Evolutionary conservation across 2,113 vertebrate genomes (phyloP).

Genomic region (Phrynocephalus versicolor): DNA sequence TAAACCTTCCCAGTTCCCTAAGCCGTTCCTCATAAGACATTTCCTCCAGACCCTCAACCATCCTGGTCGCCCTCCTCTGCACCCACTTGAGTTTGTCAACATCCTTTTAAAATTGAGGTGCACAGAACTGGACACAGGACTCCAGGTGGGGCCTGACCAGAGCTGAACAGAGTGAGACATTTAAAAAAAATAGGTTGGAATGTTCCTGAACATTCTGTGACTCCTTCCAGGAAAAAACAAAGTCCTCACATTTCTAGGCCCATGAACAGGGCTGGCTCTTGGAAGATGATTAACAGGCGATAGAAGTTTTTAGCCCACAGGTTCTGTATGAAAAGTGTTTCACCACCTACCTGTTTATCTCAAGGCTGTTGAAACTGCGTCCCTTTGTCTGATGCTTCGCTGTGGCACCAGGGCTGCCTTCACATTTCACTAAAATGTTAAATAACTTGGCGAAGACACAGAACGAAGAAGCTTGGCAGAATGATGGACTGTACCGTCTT

Average conservation of each 20-base stretch:
- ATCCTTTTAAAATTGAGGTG: too few species aligned
- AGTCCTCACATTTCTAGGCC: not conserved
- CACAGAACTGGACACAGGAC: too few species aligned
- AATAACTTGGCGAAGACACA: not conserved
- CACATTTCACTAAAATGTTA: not conserved
- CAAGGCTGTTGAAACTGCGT: not conserved
- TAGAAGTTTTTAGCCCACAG: not conserved
- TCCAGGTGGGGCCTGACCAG: too few species aligned
- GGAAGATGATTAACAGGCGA: not conserved
- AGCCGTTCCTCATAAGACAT: too few species aligned
- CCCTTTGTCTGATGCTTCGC: not conserved
- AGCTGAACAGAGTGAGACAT: too few species aligned
- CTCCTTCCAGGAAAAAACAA: not conserved
- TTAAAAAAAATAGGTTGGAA: not conserved
- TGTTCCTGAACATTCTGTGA: not conserved
- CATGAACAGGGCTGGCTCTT: not conserved
- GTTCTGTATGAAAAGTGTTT: not conserved
- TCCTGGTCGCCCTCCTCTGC: too few species aligned
- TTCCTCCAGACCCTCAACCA: too few species aligned
- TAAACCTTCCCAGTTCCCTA: too few species aligned
- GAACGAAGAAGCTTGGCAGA: not conserved
- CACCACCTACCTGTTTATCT: slow-evolving; percentile 7
- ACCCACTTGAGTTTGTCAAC: too few species aligned
- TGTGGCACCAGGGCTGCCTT: not conserved
- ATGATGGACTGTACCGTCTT: not conserved